Conservation (phyloP, 1,140 invertebrate genomes). For the Limonius californicus region DNA sequence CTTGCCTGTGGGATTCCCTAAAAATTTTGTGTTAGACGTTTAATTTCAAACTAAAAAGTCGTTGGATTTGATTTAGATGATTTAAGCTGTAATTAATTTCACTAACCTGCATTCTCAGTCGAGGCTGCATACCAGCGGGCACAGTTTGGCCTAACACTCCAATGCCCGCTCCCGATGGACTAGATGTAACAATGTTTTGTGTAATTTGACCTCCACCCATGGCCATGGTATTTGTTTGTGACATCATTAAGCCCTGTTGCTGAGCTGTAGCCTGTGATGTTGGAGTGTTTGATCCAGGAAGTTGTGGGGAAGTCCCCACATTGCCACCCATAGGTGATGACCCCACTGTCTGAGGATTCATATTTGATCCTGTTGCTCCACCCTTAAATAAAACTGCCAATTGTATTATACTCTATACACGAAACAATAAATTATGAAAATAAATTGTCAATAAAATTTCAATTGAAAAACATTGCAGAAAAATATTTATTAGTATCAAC, state of each 20-base stretch:
- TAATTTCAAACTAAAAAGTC: too few relatives aligned
- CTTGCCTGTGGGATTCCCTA: slow-evolving; percentile 17
- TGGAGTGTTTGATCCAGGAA: slow-evolving; percentile 44
- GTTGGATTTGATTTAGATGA: too few relatives aligned
- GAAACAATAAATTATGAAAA: too few relatives aligned
- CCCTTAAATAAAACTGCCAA: too few relatives aligned
- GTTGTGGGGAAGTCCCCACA: slow-evolving; percentile 32
- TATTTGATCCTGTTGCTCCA: slow-evolving; percentile 29
- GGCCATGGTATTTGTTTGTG: slow-evolving; percentile 57
- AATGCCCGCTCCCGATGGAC: slow-evolving; percentile 17
- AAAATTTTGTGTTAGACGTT: too few relatives aligned
- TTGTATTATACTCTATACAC: too few relatives aligned
- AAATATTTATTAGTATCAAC: too few relatives aligned
- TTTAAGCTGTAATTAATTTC: background rate
- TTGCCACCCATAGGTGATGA: slow-evolving; percentile 28
- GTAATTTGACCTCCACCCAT: slow-evolving; percentile 62
- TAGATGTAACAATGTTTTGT: slow-evolving; percentile 50
- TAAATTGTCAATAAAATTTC: too few relatives aligned
- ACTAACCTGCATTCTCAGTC: slow-evolving; percentile 29
- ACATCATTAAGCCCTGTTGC: slow-evolving; percentile 56
- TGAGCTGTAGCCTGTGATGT: slow-evolving; percentile 50
- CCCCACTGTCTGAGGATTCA: slow-evolving; percentile 39
- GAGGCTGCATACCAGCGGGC: slow-evolving; percentile 33
- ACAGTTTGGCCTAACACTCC: slow-evolving; percentile 39
- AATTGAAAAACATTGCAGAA: too few relatives aligned